A percentile compares a stretch with the other conserved stretches of the same genome.
Evolutionary conservation across 64 coral and sea anemone genomes (phyloP).

Genomic region (Cladopsammia gracilis): DNA sequence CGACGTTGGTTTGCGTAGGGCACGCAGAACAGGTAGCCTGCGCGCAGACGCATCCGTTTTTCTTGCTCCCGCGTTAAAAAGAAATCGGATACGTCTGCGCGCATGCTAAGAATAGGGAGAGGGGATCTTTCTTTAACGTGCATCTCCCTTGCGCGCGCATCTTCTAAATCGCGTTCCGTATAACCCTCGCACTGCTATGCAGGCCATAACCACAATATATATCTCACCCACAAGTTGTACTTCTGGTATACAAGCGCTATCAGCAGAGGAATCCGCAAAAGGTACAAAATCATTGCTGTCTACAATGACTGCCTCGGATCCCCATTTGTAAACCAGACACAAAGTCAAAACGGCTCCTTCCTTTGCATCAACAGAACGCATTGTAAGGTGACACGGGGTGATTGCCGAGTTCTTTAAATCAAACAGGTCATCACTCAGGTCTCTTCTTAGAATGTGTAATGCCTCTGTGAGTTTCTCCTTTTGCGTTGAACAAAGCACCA

Average conservation of each 20-base stretch:
- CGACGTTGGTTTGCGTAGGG: too few relatives aligned
- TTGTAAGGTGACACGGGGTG: not conserved
- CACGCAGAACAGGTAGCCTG: too few relatives aligned
- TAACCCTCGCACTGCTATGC: too few relatives aligned
- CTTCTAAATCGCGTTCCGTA: too few relatives aligned
- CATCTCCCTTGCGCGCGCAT: too few relatives aligned
- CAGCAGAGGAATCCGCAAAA: not conserved
- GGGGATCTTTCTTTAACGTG: too few relatives aligned
- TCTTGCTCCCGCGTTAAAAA: too few relatives aligned
- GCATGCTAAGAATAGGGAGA: too few relatives aligned
- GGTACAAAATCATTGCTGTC: not conserved
- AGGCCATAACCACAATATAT: too few relatives aligned
- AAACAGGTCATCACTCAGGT: not conserved
- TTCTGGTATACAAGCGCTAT: not conserved
- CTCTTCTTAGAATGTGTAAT: not conserved
- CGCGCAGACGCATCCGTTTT: too few relatives aligned
- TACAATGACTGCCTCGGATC: not conserved
- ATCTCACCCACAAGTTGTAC: not conserved
- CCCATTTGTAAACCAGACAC: constrained; percentile 7
- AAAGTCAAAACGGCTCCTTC: not conserved
- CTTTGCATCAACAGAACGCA: not conserved
- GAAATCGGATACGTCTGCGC: too few relatives aligned
- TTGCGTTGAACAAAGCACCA: constrained; percentile 6
- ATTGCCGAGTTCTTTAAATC: not conserved
- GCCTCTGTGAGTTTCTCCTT: not conserved